Conservation (phyloP, 1,140 invertebrate genomes). For the Brachionus rotundiformis region DNA sequence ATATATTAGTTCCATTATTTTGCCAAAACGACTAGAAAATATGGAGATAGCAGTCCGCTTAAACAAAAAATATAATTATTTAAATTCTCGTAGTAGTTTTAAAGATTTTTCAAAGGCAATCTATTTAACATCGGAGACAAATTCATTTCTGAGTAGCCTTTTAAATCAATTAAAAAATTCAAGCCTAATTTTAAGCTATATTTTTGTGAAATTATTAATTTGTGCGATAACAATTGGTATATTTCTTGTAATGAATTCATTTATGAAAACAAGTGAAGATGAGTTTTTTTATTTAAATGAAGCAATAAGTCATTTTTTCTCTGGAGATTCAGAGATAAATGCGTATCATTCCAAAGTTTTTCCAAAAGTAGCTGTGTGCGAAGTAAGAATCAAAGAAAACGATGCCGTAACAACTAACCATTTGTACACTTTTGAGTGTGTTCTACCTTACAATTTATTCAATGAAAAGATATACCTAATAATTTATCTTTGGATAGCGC, state of each 20-base stretch:
- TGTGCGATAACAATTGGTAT: neutral
- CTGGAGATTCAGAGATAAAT: conserved; percentile 5
- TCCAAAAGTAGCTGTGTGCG: conserved; percentile 27
- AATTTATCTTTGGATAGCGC: conserved; percentile 53
- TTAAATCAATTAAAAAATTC: neutral
- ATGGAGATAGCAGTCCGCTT: neutral
- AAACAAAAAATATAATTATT: neutral
- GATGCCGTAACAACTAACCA: neutral
- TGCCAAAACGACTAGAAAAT: neutral
- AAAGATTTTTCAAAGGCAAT: neutral
- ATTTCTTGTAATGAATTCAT: neutral
- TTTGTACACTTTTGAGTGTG: conserved; percentile 30
- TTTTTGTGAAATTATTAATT: neutral
- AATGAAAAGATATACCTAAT: conserved; percentile 27
- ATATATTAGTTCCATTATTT: neutral
- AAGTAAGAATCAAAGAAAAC: conserved; percentile 8
- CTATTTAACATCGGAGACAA: neutral
- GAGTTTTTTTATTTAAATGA: neutral
- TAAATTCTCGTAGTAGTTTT: neutral
- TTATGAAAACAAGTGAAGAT: neutral
- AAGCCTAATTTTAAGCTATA: neutral
- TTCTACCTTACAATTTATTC: conserved; percentile 29
- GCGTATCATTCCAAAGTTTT: neutral
- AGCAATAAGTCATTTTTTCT: neutral
- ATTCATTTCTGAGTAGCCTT: neutral